Evolutionary conservation across 23 tunicate genomes (phyloP).

Genomic region (Diplosoma virens): DNA sequence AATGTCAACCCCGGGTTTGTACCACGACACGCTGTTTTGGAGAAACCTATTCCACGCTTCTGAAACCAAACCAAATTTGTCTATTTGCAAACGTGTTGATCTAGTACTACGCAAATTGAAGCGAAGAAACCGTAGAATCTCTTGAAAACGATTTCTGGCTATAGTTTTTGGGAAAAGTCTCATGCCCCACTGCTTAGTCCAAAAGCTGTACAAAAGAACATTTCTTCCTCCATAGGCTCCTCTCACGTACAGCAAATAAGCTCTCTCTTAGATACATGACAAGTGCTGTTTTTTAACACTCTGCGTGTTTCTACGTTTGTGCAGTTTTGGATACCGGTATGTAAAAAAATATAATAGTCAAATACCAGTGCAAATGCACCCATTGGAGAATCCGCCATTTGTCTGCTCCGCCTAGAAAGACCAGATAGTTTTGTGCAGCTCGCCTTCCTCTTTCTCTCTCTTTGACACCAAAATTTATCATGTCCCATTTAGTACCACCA

Average conservation of each 20-base stretch:
- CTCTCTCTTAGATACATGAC: neutral
- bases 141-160: neutral
- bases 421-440: neutral
- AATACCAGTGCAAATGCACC: neutral
- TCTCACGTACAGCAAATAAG: neutral
- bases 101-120: neutral
- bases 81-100: neutral
- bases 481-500: neutral
- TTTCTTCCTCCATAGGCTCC: neutral
- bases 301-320: neutral
- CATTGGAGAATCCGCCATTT: neutral
- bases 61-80: neutral
- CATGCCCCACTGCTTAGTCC: neutral
- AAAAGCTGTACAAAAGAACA: neutral
- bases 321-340: neutral
- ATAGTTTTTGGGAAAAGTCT: neutral
- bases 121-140: neutral
- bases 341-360: neutral
- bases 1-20: neutral
- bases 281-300: neutral
- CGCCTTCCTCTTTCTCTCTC: neutral
- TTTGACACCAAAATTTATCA: neutral
- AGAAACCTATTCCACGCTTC: neutral
- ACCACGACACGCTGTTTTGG: neutral
- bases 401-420: neutral